Evolutionary conservation across 2,113 vertebrate species (phyloP).

Genomic region (Embiotoca jacksoni): DNA sequence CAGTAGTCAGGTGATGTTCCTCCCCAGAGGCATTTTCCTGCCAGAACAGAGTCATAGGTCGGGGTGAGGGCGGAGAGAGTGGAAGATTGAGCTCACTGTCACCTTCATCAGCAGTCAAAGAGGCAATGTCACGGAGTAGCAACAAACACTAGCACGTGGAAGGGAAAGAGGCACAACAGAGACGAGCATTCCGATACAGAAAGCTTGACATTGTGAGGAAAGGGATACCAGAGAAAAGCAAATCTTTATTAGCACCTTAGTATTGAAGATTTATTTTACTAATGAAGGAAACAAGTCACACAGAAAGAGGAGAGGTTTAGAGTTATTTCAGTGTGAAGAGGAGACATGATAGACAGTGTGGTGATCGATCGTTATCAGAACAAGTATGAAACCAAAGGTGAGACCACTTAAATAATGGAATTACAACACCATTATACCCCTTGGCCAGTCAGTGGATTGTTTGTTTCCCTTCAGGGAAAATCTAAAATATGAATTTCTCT

Average conservation of each 20-base stretch:
- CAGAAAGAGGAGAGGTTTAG: background rate
- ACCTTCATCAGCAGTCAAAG: constrained; percentile 54
- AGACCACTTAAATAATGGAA: background rate
- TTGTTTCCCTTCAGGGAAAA: constrained; percentile 17
- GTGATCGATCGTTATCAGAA: background rate
- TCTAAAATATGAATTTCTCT: background rate
- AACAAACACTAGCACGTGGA: constrained; percentile 17
- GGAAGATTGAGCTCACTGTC: constrained; percentile 41
- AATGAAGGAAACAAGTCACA: constrained; percentile 5
- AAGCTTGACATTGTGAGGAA: constrained; percentile 18
- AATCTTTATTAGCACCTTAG: background rate
- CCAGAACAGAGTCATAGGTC: constrained; percentile 55
- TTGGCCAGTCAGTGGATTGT: constrained; percentile 1
- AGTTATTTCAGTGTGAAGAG: constrained; percentile 1
- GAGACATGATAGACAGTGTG: background rate
- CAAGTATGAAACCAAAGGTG: background rate
- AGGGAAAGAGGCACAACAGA: constrained; percentile 32
- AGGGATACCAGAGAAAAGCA: constrained; percentile 14
- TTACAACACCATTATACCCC: background rate
- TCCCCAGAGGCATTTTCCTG: constrained; percentile 41
- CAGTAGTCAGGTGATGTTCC: constrained; percentile 45
- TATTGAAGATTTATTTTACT: background rate
- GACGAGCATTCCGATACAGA: constrained; percentile 14
- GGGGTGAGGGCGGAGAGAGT: constrained; percentile 26
- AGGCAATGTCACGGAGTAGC: constrained; percentile 33